phyloP scores from a whole-genome alignment of 2,113 vertebrate genomes.

The Nesospiza acunhae region DNA sequence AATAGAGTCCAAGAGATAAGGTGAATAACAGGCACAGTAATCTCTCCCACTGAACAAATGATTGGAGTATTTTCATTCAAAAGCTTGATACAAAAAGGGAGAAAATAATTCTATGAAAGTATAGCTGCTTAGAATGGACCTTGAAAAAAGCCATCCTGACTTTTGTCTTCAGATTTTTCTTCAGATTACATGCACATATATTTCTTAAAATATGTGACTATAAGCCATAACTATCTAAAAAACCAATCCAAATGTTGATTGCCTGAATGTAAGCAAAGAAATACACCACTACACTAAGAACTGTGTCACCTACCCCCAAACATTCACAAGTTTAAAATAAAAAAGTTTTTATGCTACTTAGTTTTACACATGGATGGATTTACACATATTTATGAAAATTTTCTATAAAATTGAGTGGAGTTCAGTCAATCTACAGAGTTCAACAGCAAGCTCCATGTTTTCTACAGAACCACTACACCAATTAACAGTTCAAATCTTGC shows the following conservation, averaged over 20 bases:
- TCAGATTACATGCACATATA: background rate
- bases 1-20: background rate
- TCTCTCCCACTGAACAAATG: background rate
- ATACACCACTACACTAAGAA: background rate
- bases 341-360: background rate
- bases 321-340: background rate
- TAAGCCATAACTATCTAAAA: background rate
- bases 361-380: background rate
- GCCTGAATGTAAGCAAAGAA: background rate
- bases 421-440: background rate
- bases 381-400: background rate
- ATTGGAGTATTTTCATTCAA: background rate
- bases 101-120: background rate
- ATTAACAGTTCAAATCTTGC: conserved; percentile 1
- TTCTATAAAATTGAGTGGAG: background rate
- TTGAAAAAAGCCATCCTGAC: background rate
- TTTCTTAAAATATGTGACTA: background rate
- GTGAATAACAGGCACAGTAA: background rate
- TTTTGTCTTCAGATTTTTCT: background rate
- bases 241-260: background rate
- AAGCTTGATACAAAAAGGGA: background rate
- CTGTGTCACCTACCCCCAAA: background rate
- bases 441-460: background rate
- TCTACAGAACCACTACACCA: background rate
- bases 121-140: background rate